Conservation (phyloP, 37 sponge, comb jelly and placozoan genomes). For the Halichondria panicea region DNA sequence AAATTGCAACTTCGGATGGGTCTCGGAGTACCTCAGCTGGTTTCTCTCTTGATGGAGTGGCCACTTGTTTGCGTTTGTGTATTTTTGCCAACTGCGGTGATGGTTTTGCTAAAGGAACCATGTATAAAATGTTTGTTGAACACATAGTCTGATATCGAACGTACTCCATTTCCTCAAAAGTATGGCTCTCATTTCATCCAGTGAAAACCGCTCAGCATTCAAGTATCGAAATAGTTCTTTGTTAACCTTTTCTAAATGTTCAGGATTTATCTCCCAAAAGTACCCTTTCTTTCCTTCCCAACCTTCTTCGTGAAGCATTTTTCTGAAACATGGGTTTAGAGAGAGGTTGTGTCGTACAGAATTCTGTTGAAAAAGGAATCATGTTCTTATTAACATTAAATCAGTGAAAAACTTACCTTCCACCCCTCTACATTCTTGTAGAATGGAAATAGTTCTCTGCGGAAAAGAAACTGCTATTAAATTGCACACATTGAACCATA, state of each 20-base stretch:
- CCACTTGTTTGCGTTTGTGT: too few species aligned
- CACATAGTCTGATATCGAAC: too few species aligned
- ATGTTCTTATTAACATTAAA: neutral
- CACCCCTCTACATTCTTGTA: slow-evolving; percentile 80
- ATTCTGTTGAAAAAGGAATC: slow-evolving; percentile 39
- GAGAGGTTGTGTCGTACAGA: slow-evolving; percentile 81
- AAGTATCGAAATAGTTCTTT: slow-evolving; percentile 34
- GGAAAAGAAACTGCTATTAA: neutral
- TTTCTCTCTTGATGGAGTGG: too few species aligned
- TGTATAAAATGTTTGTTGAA: too few species aligned
- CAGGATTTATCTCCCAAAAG: slow-evolving; percentile 45
- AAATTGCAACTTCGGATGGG: neutral
- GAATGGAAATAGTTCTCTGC: slow-evolving; percentile 71
- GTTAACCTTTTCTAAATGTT: slow-evolving; percentile 22
- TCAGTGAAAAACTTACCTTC: slow-evolving; percentile 57
- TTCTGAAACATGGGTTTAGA: slow-evolving; percentile 62
- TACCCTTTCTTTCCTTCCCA: slow-evolving; percentile 52
- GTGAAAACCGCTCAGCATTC: too few species aligned
- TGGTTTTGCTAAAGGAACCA: too few species aligned
- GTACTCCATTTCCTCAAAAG: too few species aligned
- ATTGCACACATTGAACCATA: neutral
- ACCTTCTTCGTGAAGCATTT: slow-evolving; percentile 44
- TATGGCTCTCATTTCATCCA: too few species aligned
- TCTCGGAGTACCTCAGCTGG: too few species aligned
- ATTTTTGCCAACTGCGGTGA: too few species aligned